Conservation (phyloP, 2,888 invertebrate species). For the Timema podura region DNA sequence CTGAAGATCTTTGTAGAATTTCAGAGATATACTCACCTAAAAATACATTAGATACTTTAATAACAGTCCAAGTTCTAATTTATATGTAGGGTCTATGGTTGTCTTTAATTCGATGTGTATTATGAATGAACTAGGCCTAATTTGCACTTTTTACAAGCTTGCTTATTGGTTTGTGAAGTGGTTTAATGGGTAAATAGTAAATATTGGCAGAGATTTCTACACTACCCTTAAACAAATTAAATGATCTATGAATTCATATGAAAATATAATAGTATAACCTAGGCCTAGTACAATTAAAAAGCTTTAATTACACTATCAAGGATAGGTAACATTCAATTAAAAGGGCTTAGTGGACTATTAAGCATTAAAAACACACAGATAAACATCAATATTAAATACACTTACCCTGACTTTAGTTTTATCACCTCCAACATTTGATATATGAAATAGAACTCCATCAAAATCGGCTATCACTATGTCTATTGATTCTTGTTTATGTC, state of each 20-base stretch:
- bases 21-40: slow-evolving; percentile 95
- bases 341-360: no score
- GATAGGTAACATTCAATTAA: not conserved
- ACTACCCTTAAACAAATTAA: no score
- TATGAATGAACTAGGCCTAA: not conserved
- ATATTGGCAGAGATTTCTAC: no score
- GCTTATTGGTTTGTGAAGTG: not conserved
- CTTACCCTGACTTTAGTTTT: slow-evolving; percentile 96
- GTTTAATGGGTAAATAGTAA: not conserved
- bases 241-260: no score
- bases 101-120: no score
- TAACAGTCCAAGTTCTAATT: not conserved
- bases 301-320: not conserved
- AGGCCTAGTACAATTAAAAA: no score
- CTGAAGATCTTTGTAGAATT: slow-evolving; percentile 97
- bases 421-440: slow-evolving; percentile 94
- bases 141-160: not conserved
- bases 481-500: slow-evolving; percentile 91
- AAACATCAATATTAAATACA: slow-evolving; percentile 30
- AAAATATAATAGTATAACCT: no score
- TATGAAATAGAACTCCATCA: slow-evolving; percentile 97
- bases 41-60: slow-evolving; percentile 18
- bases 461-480: slow-evolving; percentile 95
- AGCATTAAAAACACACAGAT: no score
- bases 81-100: not conserved